phyloP scores from a whole-genome alignment of 2,888 invertebrate species.

The Zeuzera pyrina region DNA sequence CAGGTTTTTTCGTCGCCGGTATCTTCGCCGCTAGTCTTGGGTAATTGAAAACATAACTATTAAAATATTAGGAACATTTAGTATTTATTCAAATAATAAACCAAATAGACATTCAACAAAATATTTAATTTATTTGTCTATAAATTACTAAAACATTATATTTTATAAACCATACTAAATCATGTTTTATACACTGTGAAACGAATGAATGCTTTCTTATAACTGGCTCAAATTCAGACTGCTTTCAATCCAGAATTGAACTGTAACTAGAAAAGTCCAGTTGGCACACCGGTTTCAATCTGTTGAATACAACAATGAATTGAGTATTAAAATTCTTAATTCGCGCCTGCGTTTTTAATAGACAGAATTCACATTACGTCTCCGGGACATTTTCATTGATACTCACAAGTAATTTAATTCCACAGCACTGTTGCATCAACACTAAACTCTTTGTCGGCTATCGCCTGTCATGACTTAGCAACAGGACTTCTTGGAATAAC shows the following conservation, averaged over 20 bases:
- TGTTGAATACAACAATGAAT: constrained; percentile 7
- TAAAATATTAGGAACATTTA: not conserved
- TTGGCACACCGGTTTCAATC: constrained; percentile 50
- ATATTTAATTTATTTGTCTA: too few relatives aligned
- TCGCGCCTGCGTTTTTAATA: not conserved
- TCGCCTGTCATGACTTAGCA: constrained; percentile 90
- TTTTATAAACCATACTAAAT: too few relatives aligned
- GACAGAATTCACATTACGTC: not conserved
- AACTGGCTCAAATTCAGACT: constrained; percentile 33
- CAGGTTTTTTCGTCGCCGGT: constrained; percentile 95
- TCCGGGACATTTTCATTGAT: not conserved
- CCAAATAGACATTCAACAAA: not conserved
- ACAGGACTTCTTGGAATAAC: constrained; percentile 80
- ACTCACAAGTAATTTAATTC: constrained; percentile 2
- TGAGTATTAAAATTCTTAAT: too few relatives aligned
- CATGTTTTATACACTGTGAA: constrained; percentile 22
- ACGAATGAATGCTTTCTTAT: constrained; percentile 23
- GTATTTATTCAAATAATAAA: not conserved
- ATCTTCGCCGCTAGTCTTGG: constrained; percentile 97
- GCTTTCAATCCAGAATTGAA: constrained; percentile 25
- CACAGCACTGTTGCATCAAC: constrained; percentile 95
- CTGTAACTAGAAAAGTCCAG: constrained; percentile 51
- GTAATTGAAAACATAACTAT: constrained; percentile 65
- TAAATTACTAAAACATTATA: not conserved
- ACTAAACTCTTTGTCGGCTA: constrained; percentile 92